Evolutionary conservation across 2,113 vertebrate species (phyloP).

Genomic region (Oxyura jamaicensis): DNA sequence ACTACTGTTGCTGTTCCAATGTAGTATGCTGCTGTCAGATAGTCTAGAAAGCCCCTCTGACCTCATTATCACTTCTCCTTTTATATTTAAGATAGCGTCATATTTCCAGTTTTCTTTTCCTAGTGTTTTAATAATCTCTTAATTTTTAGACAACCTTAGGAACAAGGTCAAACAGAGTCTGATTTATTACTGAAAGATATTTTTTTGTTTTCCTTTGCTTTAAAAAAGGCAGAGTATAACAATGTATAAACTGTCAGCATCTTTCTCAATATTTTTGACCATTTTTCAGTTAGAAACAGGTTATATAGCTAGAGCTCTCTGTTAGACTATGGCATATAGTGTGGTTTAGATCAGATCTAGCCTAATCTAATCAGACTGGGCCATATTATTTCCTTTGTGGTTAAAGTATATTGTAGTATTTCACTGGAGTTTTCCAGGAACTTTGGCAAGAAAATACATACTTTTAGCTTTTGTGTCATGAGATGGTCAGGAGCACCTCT

Average conservation of each 20-base stretch:
- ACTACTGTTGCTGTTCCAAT: background rate
- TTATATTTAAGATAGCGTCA: background rate
- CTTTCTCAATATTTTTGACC: background rate
- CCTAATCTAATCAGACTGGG: background rate
- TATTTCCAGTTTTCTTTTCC: background rate
- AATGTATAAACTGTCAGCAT: background rate
- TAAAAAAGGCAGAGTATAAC: background rate
- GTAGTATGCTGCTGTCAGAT: background rate
- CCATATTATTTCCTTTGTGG: background rate
- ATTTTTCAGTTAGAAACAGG: background rate
- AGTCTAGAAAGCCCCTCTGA: background rate
- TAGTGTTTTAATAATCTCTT: background rate
- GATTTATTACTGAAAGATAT: background rate
- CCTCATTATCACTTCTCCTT: background rate
- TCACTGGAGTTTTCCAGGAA: background rate
- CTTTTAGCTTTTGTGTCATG: background rate
- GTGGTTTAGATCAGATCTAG: background rate
- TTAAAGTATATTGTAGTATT: background rate
- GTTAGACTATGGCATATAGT: background rate
- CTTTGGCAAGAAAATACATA: background rate
- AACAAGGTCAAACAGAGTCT: background rate
- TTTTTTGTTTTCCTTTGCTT: background rate
- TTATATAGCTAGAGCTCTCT: background rate
- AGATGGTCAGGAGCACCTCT: background rate
- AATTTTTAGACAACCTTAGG: background rate